phyloP scores from a whole-genome alignment of 2,888 invertebrate species.

The Chaetogeoica ovagalla region DNA sequence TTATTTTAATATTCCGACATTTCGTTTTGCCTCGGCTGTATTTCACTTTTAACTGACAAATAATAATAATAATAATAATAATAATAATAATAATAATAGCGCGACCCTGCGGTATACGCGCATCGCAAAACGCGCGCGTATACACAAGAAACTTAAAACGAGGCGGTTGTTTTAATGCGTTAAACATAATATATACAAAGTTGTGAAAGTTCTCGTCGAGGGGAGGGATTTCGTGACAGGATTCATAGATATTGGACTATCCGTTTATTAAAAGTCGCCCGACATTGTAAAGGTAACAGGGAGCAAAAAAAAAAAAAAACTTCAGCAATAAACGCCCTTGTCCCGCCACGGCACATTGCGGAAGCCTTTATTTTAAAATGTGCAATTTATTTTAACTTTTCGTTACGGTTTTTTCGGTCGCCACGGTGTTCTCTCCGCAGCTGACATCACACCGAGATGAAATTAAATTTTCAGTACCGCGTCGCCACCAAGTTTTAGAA shows the following conservation, averaged over 20 bases:
- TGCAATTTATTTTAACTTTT: slow-evolving; percentile 41
- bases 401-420: not conserved
- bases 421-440: no score
- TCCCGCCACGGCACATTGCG: slow-evolving; percentile 27
- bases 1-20: slow-evolving; percentile 22
- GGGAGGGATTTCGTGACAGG: not conserved
- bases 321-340: slow-evolving; percentile 42
- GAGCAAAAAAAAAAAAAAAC: slow-evolving; percentile 6
- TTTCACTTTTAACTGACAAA: slow-evolving; percentile 14
- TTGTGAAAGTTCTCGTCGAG: slow-evolving; percentile 18
- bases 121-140: not conserved
- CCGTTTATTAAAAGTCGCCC: slow-evolving; percentile 48
- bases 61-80: no score
- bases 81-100: no score
- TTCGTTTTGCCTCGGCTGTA: slow-evolving; percentile 6
- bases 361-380: slow-evolving; percentile 22
- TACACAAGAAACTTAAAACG: slow-evolving; percentile 15
- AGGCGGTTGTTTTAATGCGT: slow-evolving; percentile 31
- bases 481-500: not conserved
- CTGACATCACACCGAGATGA: not conserved
- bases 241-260: slow-evolving; percentile 48
- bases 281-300: not conserved
- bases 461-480: slow-evolving; percentile 20
- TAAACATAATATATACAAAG: slow-evolving; percentile 24
- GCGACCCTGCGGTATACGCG: not conserved